These are phyloP conservation scores for Marronus borbonicus DNA, from an alignment of 2,888 invertebrate species.

Conservation along the genomic window DNA sequence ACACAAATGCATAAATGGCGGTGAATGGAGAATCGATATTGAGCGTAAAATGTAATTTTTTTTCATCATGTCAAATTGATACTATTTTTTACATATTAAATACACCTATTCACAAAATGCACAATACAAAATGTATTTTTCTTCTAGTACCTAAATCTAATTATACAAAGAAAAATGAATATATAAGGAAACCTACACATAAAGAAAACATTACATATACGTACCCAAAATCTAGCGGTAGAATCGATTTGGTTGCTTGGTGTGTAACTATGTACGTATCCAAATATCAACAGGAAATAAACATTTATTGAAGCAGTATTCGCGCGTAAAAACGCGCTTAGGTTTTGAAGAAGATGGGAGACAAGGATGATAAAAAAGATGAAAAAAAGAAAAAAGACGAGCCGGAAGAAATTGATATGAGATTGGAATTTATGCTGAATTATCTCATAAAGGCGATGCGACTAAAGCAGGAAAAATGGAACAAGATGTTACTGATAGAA, in stretches of 20 bases:
- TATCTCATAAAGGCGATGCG: conserved; percentile 83
- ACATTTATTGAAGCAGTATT: conserved; percentile 22
- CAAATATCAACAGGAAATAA: conserved; percentile 45
- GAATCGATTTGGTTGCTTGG: conserved; percentile 44
- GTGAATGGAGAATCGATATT: no score
- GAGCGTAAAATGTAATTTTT: no score
- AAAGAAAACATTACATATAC: no score
- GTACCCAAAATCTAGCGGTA: not conserved
- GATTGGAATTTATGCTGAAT: conserved; percentile 85
- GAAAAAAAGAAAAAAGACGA: conserved; percentile 66
- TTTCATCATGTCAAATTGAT: no score
- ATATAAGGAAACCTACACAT: no score
- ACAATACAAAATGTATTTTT: no score
- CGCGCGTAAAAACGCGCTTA: conserved; percentile 37
- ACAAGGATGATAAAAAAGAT: conserved; percentile 56
- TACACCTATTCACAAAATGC: no score
- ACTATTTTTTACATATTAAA: no score
- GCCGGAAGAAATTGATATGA: conserved; percentile 76
- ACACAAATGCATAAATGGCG: no score
- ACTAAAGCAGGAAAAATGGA: conserved; percentile 90
- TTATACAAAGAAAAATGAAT: no score
- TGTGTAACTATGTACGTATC: conserved; percentile 41
- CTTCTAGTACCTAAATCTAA: no score
- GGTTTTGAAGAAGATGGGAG: conserved; percentile 54
- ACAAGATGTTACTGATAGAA: conserved; percentile 82